These are phyloP conservation scores for Eulacestoma nigropectus DNA, from an alignment of 2,113 vertebrate genomes.

Conservation along the genomic window DNA sequence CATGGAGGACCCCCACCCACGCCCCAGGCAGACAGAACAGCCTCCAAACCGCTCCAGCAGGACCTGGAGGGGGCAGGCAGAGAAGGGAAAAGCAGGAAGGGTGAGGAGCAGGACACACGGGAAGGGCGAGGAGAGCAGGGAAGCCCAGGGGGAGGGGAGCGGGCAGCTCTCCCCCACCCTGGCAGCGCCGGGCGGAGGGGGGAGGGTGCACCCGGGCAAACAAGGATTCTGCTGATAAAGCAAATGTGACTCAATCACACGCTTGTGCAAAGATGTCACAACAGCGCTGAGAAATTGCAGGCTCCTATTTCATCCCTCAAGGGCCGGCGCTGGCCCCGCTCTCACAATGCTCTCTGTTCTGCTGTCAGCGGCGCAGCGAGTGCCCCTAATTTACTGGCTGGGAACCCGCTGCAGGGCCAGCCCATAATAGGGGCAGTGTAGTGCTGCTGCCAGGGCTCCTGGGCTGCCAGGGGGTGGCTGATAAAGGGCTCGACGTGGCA, in stretches of 20 bases:
- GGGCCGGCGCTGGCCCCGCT: slow-evolving; percentile 37
- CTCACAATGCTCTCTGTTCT: slow-evolving; percentile 53
- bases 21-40: neutral
- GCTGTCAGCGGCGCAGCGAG: slow-evolving; percentile 11
- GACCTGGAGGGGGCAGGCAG: neutral
- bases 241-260: slow-evolving; percentile 70
- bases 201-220: slow-evolving; percentile 46
- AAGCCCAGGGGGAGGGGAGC: neutral
- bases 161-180: neutral
- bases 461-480: neutral
- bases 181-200: neutral
- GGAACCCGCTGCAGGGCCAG: slow-evolving; percentile 24
- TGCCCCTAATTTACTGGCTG: slow-evolving; percentile 62
- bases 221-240: slow-evolving; percentile 67
- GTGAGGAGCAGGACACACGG: neutral
- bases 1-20: rapidly evolving
- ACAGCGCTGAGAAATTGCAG: slow-evolving; percentile 67
- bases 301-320: slow-evolving; percentile 64
- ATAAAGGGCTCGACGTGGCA: neutral
- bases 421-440: slow-evolving; percentile 11
- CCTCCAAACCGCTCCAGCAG: rapidly evolving
- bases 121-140: neutral
- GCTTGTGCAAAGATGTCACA: slow-evolving; percentile 71
- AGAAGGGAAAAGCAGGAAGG: neutral
- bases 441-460: neutral